These are phyloP conservation scores for Ptychoptera contaminata DNA, from an alignment of 2,888 invertebrate species.

Conservation along the genomic window DNA sequence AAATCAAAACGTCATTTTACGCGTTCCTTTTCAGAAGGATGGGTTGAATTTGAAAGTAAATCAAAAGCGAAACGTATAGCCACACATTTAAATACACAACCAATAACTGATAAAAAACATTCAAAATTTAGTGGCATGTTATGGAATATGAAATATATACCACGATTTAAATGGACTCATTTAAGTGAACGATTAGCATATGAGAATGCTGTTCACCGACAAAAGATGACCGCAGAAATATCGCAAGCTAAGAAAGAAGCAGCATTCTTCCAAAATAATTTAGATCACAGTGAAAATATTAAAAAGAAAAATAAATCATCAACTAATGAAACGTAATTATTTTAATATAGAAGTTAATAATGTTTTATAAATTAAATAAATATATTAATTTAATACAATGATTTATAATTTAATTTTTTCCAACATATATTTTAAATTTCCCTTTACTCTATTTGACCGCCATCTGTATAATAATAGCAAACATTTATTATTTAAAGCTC, in stretches of 20 bases:
- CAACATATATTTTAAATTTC: too few relatives aligned
- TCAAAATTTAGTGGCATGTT: constrained; percentile 78
- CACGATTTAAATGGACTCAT: constrained; percentile 92
- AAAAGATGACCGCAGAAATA: constrained; percentile 72
- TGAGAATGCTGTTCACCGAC: constrained; percentile 77
- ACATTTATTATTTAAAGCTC: too few relatives aligned
- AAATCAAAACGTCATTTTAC: constrained; percentile 31
- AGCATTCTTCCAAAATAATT: constrained; percentile 67
- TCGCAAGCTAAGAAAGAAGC: constrained; percentile 84
- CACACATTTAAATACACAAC: constrained; percentile 63
- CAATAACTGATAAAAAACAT: constrained; percentile 70
- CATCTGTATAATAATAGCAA: too few relatives aligned
- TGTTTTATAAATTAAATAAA: neutral
- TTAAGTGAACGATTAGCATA: constrained; percentile 85
- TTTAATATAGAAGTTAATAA: neutral
- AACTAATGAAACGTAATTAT: constrained; percentile 5
- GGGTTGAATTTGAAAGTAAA: constrained; percentile 89
- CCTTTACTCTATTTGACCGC: too few relatives aligned
- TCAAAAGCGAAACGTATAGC: constrained; percentile 79
- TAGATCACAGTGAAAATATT: constrained; percentile 60
- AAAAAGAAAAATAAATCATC: constrained; percentile 32
- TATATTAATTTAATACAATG: too few relatives aligned
- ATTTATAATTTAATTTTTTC: too few relatives aligned
- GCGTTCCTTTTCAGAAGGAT: constrained; percentile 74
- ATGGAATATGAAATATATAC: constrained; percentile 94